Percentiles rank a stretch among this genome's conserved stretches.
Evolutionary conservation across 2,113 vertebrate genomes (phyloP).

Genomic region (Etia nguti): DNA sequence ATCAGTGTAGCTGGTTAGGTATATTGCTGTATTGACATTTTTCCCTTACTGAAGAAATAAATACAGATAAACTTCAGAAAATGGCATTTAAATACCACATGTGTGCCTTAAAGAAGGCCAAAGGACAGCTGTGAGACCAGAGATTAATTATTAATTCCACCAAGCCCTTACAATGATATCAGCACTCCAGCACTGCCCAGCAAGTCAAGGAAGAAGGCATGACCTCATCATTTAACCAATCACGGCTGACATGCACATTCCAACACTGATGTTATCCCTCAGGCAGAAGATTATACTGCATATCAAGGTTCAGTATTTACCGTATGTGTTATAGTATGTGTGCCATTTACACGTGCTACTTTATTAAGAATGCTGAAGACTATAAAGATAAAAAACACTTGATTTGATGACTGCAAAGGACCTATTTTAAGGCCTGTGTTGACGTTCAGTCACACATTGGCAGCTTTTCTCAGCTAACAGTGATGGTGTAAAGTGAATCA

Average conservation of each 20-base stretch:
- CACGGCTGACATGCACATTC: neutral
- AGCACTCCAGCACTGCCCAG: neutral
- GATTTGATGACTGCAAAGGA: neutral
- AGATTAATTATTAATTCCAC: constrained; percentile 59
- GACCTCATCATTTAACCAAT: constrained; percentile 25
- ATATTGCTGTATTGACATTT: neutral
- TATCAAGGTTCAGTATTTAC: neutral
- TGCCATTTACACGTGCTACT: neutral
- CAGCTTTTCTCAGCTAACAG: neutral
- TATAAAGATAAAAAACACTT: neutral
- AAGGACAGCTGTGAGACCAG: constrained; percentile 12
- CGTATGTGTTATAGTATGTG: neutral
- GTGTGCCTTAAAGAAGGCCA: neutral
- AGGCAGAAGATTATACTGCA: neutral
- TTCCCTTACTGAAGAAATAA: neutral
- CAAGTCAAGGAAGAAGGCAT: constrained; percentile 3
- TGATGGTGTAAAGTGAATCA: neutral
- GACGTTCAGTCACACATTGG: neutral
- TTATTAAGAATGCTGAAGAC: neutral
- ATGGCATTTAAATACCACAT: neutral
- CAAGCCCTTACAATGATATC: constrained; percentile 27
- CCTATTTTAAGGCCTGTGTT: neutral
- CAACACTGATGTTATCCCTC: neutral
- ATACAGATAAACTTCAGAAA: neutral
- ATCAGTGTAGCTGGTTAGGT: neutral